Evolutionary conservation across 30 jellyfish, hydroid and myxozoan species (phyloP).

Genomic region (Haliclystus octoradiatus): DNA sequence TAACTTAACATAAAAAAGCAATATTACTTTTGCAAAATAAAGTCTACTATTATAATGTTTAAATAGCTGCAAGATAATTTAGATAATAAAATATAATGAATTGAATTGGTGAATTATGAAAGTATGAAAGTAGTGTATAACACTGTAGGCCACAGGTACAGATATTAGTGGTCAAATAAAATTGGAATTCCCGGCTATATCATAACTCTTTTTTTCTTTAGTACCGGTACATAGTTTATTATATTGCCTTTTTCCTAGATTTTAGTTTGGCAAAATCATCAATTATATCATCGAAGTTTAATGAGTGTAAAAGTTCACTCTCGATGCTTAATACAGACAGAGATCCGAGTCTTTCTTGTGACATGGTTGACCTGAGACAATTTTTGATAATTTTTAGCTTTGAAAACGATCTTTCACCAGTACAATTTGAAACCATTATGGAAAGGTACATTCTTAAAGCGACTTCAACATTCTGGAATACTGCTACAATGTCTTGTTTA

Average conservation of each 20-base stretch:
- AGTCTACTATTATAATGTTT: too few species aligned
- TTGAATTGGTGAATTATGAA: too few species aligned
- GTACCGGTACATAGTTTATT: too few species aligned
- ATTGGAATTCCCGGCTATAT: too few species aligned
- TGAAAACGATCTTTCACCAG: slow-evolving; percentile 27
- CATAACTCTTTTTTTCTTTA: too few species aligned
- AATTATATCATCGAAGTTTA: not conserved
- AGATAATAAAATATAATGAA: too few species aligned
- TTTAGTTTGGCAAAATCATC: not conserved
- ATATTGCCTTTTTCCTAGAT: not conserved
- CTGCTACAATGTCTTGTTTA: not conserved
- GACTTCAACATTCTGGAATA: not conserved
- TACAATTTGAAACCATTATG: slow-evolving; percentile 12
- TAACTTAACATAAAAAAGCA: too few species aligned
- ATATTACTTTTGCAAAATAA: too few species aligned
- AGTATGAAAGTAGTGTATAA: too few species aligned
- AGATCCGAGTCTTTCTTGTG: slow-evolving; percentile 15
- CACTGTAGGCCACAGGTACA: too few species aligned
- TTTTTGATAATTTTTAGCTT: slow-evolving; percentile 21
- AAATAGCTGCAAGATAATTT: too few species aligned
- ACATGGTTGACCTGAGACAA: slow-evolving; percentile 35
- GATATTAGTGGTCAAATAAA: too few species aligned
- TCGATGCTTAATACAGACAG: not conserved
- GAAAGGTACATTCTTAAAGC: not conserved
- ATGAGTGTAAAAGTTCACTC: not conserved